Percentiles rank a stretch among this genome's conserved stretches.
Conservation (phyloP, 1,140 invertebrate species). For the Chelonus insularis region DNA sequence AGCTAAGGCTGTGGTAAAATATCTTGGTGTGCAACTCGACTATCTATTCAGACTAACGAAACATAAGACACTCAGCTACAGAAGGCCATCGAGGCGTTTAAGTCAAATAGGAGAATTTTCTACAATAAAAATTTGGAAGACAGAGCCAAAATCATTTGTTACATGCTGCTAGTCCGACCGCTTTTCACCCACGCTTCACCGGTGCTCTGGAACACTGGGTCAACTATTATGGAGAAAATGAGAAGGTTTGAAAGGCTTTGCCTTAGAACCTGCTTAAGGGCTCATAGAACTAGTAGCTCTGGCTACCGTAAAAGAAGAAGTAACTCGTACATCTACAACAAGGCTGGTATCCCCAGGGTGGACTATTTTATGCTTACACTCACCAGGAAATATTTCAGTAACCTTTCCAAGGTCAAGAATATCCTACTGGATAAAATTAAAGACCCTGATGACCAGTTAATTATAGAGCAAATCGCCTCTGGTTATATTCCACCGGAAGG, state of each 20-base stretch:
- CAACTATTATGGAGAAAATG: not conserved
- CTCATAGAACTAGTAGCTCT: not conserved
- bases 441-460: not conserved
- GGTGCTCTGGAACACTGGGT: conserved; percentile 15
- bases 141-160: conserved; percentile 27
- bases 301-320: not conserved
- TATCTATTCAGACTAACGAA: not conserved
- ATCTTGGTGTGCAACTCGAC: conserved; percentile 12
- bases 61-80: conserved; percentile 4
- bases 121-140: conserved; percentile 18
- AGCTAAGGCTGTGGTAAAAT: not conserved
- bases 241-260: conserved; percentile 12
- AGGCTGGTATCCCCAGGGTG: conserved; percentile 9
- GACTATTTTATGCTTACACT: not conserved
- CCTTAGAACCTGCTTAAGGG: not conserved
- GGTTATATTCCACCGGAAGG: not conserved
- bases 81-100: conserved; percentile 4
- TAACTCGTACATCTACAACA: not conserved
- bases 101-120: conserved; percentile 9
- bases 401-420: not conserved
- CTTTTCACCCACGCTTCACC: conserved; percentile 26
- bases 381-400: conserved; percentile 27
- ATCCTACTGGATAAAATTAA: not conserved
- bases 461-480: not conserved
- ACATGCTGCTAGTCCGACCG: conserved; percentile 27